Evolutionary conservation across 1,140 invertebrate genomes (phyloP), one percentile per base, ranked within the genome.

Genomic region (Drosophila mojavensis): DNA sequence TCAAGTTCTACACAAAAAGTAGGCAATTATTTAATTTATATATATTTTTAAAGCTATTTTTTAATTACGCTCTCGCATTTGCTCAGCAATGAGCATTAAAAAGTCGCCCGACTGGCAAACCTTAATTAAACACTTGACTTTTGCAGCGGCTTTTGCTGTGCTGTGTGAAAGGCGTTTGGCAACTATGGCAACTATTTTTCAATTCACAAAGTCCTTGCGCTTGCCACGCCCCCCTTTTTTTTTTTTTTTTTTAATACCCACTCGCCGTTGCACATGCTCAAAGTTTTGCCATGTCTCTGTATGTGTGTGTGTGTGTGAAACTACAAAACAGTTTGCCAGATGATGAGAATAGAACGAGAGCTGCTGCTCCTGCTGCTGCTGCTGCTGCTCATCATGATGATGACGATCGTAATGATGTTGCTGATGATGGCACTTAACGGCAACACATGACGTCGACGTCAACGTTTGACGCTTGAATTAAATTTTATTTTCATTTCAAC

Each of bases 401-500:
- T 48, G 43, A 51, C 41, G 41, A 36, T 59, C 48, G 26, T 26
- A 13, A 28, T 51, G 48, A 51, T 28, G 48, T 64, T 68, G 74
- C 72, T 73, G 77, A 77, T 76, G 77, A 68, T 77, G 77, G 74
- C 77, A 79, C 77, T 79, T 79, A 79, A 79, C 74, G 50, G 77
- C 74, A 79, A 79, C 77, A 79, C 74, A 79, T 79, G 74, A 73
- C 74, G 73, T 69, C 60, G 51, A 68, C 41, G 56, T 54, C 45
- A 50, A 43, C 20, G 24, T 47, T 20, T 20, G 43, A 39, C 60
- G 69, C 77, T 77, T 74, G 77, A 79, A 79, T 79, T 79, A 79
- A 79, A 79, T 79, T 79, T 79, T 79, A 77, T 79, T 77, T 79
- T 79, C 74, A 72, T 79, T 79, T 79, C 75, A 79, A 79, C 68